Evolutionary conservation across 2,888 invertebrate genomes (phyloP).

Genomic region (Ochropleura leucogaster): DNA sequence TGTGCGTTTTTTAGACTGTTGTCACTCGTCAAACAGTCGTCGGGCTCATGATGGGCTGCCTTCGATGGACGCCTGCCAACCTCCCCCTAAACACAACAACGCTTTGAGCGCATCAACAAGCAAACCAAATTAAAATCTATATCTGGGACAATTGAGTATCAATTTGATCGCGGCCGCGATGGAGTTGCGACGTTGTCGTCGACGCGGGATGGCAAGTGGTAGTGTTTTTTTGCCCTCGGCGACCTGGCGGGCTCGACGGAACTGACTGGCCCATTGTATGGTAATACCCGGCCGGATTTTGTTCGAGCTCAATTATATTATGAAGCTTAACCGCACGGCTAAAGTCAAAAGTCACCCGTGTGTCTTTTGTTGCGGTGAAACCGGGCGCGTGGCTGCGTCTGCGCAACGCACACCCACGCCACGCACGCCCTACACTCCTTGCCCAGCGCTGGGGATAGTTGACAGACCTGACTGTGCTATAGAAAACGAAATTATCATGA

Average conservation of each 20-base stretch:
- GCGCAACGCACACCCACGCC: constrained; percentile 63
- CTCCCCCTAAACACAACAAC: constrained; percentile 67
- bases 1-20: constrained; percentile 86
- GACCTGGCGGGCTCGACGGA: constrained; percentile 89
- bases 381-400: constrained; percentile 70
- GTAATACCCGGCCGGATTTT: constrained; percentile 89
- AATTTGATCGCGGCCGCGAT: constrained; percentile 51
- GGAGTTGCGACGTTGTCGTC: constrained; percentile 66
- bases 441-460: constrained; percentile 40
- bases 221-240: constrained; percentile 89
- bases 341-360: constrained; percentile 89
- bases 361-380: constrained; percentile 80
- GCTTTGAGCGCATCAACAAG: constrained; percentile 54
- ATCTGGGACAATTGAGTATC: constrained; percentile 57
- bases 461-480: not conserved
- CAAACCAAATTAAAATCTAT: constrained; percentile 55
- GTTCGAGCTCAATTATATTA: constrained; percentile 90
- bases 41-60: constrained; percentile 88
- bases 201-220: constrained; percentile 77
- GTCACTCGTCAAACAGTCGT: constrained; percentile 89
- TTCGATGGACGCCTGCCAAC: constrained; percentile 89
- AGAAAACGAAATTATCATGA: too few relatives aligned
- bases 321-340: constrained; percentile 88
- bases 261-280: constrained; percentile 89
- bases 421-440: constrained; percentile 42